phyloP scores from a whole-genome alignment of 2,113 vertebrate genomes.

The Melospiza melodia region DNA sequence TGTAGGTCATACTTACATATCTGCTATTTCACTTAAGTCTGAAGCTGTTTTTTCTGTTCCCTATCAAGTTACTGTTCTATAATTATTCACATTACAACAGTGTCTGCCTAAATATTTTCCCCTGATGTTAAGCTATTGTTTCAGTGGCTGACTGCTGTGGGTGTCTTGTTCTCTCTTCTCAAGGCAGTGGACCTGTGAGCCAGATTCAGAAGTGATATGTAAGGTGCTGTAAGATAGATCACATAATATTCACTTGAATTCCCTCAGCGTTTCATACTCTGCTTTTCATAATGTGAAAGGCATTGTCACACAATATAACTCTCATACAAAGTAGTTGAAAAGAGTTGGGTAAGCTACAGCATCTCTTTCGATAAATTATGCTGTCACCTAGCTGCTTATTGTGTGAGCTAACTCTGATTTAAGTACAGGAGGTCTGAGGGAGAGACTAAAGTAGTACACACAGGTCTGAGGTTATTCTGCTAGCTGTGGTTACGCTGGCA shows the following conservation, averaged over 20 bases:
- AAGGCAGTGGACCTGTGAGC: neutral
- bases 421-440: neutral
- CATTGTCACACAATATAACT: neutral
- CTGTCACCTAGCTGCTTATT: neutral
- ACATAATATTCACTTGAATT: neutral
- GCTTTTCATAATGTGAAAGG: neutral
- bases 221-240: constrained; percentile 1
- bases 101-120: constrained; percentile 20
- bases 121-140: neutral
- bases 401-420: neutral
- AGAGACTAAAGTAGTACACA: neutral
- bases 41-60: neutral
- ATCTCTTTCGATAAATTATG: neutral
- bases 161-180: neutral
- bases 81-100: neutral
- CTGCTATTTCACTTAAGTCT: constrained; percentile 15
- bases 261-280: neutral
- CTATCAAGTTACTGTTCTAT: neutral
- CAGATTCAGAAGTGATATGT: constrained; percentile 20
- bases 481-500: neutral
- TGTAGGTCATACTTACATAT: neutral
- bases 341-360: neutral
- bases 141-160: neutral
- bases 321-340: neutral
- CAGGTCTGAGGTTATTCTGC: neutral